Base-by-base conservation (phyloP, 2,888 invertebrate species). In the Leptinotarsa peninsularis region DNA sequence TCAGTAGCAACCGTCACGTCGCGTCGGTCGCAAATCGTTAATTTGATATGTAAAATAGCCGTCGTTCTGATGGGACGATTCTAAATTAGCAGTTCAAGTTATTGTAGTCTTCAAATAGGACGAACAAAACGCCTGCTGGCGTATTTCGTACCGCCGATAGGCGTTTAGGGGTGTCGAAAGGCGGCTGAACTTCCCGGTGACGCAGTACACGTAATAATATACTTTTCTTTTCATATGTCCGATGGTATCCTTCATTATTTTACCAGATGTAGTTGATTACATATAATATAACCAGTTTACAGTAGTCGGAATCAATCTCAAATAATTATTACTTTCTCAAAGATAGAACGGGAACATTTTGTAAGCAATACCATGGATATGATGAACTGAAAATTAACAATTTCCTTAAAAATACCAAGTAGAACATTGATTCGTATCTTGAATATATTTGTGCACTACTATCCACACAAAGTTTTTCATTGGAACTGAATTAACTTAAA, bases 131-230 rank as follows among this genome's bases (percentile, higher is more conserved):
- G 85, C 86, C 86, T 80, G 84, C 83, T 81, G 86, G 86, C 83
- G 85, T 82, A 81, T 74, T 78, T 75, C 80, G 82, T 66, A 82
- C 85, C 85, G 84, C 85, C 85, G 82, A 82, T 81, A 84, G 86
- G 86, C 86, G 84, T 85, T 82, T 79, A 82, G 82, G 85, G 86
- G 86, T 84, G 86, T 84, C 80, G 81, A 80, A 80, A 85, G 85
- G 85, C 85, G 85, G 84, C 17, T 49, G 75, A 74, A 72, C 66
- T 72, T 76, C 71, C 71, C 67, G 70, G 71, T 74, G 77, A 74
- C 73, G 73, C 54, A 71, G 72, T 63, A 73, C 73, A 68, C 67
- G 70, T 75, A 74, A 74, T 74, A 66, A 72, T 72, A 71, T 43
- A 33, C 66, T 10, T 74, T 58, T 58, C 66, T 74, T 67, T 58